Evolutionary conservation across 2,888 invertebrate genomes (phyloP), one percentile per base, ranked within the genome.

Genomic region (Gymnosoma rotundatum): DNA sequence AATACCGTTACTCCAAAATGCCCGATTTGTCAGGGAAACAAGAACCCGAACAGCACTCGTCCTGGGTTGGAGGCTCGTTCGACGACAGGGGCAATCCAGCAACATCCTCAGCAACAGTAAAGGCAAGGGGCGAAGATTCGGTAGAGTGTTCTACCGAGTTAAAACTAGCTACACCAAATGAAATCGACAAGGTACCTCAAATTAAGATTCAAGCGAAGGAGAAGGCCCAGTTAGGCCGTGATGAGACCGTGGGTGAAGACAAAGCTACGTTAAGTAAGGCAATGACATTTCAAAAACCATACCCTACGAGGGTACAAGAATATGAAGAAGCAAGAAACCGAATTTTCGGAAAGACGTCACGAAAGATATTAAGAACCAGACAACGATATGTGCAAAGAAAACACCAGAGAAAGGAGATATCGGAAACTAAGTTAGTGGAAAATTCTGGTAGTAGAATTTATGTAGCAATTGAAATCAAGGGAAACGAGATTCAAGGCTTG

Each of bases 21-120:
- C 10, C 60, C 73, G 0, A 7, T 18, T 1, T 63, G 61, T 12
- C 52, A 61, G 73, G 52, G 63, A 73, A 73, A 73, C 63, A 14
- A 48, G 36, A 7, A 2, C 0, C 0, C 38, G 72, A 58, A 72
- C 70, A 52, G 56, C 16, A 8, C 54, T 20, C 69, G 58, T 45
- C 9, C n/a, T 21, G 70, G 70, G 70, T 42, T 58, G 70, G 70
- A 70, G 42, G 45, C 25, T 54, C 70, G 70, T 70, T 70, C 56
- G 20, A 42, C 4, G 18, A 70, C 56, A 21, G 8, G n/a, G 6
- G 3, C 58, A 56, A 58, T 58, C 45, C 70, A 56, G 10, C 21
- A 18, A n/a, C 58, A 70, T 6, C 25, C 3, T 32, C 25, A 10
- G 16, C 45, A 45, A 32, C 25, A 58, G 36, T 10, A 18, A n/a